phyloP scores from a whole-genome alignment of 2,888 invertebrate species.

The Leistus spinibarbis region DNA sequence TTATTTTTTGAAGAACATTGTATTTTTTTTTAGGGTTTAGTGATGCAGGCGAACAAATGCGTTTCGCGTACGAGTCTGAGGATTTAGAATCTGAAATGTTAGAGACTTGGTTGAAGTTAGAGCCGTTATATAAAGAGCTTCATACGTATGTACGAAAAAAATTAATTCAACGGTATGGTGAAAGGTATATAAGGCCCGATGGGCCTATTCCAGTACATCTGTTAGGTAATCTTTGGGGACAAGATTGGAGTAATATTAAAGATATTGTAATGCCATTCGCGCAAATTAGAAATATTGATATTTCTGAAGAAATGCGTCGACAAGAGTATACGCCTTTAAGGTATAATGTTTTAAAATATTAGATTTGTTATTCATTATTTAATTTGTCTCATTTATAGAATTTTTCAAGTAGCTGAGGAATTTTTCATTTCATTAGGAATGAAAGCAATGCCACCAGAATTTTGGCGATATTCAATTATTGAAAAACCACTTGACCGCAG shows the following conservation, averaged over 20 bases:
- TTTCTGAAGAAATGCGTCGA: constrained; percentile 76
- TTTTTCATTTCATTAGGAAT: constrained; percentile 83
- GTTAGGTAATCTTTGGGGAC: constrained; percentile 85
- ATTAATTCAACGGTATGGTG: constrained; percentile 59
- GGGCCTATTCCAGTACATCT: constrained; percentile 87
- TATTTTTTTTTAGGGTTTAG: constrained; percentile 65
- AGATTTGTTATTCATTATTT: constrained; percentile 10
- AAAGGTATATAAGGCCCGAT: constrained; percentile 62
- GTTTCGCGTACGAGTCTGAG: constrained; percentile 73
- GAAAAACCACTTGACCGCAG: constrained; percentile 74
- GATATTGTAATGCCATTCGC: constrained; percentile 79
- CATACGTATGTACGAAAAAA: constrained; percentile 81
- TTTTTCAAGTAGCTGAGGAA: constrained; percentile 83
- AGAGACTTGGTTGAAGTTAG: constrained; percentile 67
- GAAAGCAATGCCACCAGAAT: constrained; percentile 79
- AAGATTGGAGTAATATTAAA: constrained; percentile 78
- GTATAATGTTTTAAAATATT: constrained; percentile 59
- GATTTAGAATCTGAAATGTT: constrained; percentile 66
- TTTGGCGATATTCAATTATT: constrained; percentile 84
- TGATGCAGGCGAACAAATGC: constrained; percentile 83
- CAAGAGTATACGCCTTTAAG: constrained; percentile 76
- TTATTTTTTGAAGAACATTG: no score
- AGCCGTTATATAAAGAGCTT: constrained; percentile 80
- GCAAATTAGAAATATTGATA: constrained; percentile 71
- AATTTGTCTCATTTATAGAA: constrained; percentile 59